phyloP scores from a whole-genome alignment of 2,113 vertebrate genomes.

The Myrmophylax atrothorax region DNA sequence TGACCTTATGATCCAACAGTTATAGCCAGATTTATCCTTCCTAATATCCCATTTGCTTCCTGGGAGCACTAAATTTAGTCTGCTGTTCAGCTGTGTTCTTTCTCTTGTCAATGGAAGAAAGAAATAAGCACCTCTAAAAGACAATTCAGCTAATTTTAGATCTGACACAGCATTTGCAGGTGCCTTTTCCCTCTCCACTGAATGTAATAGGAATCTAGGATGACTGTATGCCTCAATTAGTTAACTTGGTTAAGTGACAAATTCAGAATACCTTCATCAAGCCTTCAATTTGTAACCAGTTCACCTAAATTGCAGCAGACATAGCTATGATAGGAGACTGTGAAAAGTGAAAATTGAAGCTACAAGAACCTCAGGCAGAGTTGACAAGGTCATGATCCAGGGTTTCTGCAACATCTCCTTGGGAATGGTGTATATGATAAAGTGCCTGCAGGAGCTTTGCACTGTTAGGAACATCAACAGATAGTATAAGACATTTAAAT shows the following conservation, averaged over 20 bases:
- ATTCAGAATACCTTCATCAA: background rate
- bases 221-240: background rate
- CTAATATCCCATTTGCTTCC: constrained; percentile 44
- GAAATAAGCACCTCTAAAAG: constrained; percentile 55
- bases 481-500: background rate
- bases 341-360: background rate
- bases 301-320: background rate
- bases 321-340: background rate
- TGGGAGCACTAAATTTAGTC: constrained; percentile 55
- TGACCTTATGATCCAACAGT: constrained; percentile 39
- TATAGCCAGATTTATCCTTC: constrained; percentile 51
- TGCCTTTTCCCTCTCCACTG: background rate
- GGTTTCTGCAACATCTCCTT: background rate
- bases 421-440: background rate
- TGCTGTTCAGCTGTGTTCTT: constrained; percentile 37
- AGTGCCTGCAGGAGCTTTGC: background rate
- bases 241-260: background rate
- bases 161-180: constrained; percentile 49
- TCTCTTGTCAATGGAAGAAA: constrained; percentile 41
- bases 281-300: background rate
- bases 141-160: constrained; percentile 61
- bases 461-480: background rate
- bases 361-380: background rate
- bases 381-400: background rate
- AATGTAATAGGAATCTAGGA: background rate